These are phyloP conservation scores for Notolepis coatsorum DNA, from an alignment of 2,797 vertebrate species.

Conservation along the genomic window DNA sequence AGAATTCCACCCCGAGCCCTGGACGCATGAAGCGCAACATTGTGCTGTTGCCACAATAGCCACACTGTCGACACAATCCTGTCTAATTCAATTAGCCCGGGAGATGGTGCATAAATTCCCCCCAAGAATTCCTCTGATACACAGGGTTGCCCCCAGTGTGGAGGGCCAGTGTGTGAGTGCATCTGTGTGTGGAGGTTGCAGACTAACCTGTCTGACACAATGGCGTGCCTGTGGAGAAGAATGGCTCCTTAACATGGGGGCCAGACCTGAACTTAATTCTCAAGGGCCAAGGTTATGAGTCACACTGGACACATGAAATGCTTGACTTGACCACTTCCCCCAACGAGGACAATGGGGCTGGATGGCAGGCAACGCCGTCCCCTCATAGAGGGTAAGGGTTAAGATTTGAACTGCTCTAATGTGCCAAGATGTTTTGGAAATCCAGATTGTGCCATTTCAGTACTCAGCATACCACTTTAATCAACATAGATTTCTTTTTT, in stretches of 20 bases:
- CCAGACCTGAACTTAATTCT: constrained; percentile 31
- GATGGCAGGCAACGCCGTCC: background rate
- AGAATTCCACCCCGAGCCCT: constrained; percentile 91
- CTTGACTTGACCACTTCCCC: constrained; percentile 5
- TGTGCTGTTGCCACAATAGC: constrained; percentile 95
- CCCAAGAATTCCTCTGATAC: constrained; percentile 99
- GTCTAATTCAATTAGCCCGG: constrained; percentile 98
- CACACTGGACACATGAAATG: constrained; percentile 1
- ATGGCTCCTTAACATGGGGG: background rate
- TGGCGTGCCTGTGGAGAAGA: constrained; percentile 35
- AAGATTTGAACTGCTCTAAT: background rate
- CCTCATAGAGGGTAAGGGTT: background rate
- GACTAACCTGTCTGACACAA: constrained; percentile 56
- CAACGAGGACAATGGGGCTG: background rate
- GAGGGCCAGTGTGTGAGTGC: constrained; percentile 82
- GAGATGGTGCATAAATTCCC: constrained; percentile 98
- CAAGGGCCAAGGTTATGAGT: constrained; percentile 36
- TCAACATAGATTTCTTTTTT: background rate
- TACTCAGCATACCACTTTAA: background rate
- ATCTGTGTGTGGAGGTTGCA: constrained; percentile 56
- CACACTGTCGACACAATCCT: constrained; percentile 95
- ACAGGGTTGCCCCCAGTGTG: constrained; percentile 88
- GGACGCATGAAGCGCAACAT: constrained; percentile 95
- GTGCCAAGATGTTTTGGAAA: background rate
- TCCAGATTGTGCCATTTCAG: background rate